These are phyloP conservation scores for Drosophila ogumai DNA, from an alignment of 1,140 invertebrate genomes.

Conservation along the genomic window DNA sequence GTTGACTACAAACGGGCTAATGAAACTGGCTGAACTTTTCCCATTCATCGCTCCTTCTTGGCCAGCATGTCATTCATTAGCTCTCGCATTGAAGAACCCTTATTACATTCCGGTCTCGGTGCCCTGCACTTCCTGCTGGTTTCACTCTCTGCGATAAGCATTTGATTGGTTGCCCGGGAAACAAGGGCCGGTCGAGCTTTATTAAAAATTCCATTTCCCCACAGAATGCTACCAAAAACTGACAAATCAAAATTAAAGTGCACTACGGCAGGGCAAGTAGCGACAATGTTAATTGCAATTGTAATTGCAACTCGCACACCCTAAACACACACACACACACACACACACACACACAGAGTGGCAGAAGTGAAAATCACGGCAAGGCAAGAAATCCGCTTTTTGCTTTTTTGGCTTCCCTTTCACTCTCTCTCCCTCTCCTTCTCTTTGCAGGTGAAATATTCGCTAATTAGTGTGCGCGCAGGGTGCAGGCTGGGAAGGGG, in stretches of 20 bases:
- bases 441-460: conserved; percentile 68
- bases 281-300: conserved; percentile 78
- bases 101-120: conserved; percentile 5
- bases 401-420: conserved; percentile 36
- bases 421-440: conserved; percentile 1
- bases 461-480: conserved; percentile 75
- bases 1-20: neutral
- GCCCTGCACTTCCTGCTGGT: neutral
- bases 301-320: conserved; percentile 63
- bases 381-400: conserved; percentile 63
- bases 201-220: conserved; percentile 80
- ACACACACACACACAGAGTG: neutral
- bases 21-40: neutral
- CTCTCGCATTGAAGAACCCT: conserved; percentile 5
- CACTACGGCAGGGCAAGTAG: conserved; percentile 41
- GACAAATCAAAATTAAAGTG: conserved; percentile 83
- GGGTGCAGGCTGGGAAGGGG: neutral
- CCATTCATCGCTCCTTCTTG: neutral
- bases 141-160: conserved; percentile 20
- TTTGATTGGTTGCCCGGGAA: conserved; percentile 32
- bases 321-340: conserved; percentile 12
- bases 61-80: conserved; percentile 7
- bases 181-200: neutral
- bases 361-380: conserved; percentile 56
- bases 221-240: conserved; percentile 68